phyloP scores from a whole-genome alignment of 2,797 vertebrate genomes.

The Merluccius polli region DNA sequence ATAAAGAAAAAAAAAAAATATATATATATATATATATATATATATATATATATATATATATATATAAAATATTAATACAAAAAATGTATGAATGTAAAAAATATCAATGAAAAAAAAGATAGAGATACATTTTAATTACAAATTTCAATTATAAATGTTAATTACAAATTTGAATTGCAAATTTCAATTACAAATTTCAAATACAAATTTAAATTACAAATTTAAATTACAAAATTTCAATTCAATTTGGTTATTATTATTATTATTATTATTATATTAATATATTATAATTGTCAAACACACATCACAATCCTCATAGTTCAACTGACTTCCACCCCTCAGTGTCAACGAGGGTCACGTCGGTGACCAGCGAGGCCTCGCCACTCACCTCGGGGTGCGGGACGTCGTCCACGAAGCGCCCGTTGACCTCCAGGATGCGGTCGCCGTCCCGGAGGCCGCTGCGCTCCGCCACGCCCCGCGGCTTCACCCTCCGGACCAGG shows the following conservation, averaged over 20 bases:
- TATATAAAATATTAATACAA: too few relatives aligned
- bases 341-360: neutral
- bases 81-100: too few relatives aligned
- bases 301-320: neutral
- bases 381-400: slow-evolving; percentile 63
- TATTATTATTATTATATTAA: neutral
- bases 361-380: neutral
- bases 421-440: slow-evolving; percentile 85
- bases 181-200: neutral
- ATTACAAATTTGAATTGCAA: too few relatives aligned
- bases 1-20: neutral
- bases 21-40: neutral
- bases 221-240: neutral
- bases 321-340: neutral
- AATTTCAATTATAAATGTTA: too few relatives aligned
- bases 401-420: slow-evolving; percentile 70
- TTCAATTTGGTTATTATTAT: too few relatives aligned
- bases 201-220: too few relatives aligned
- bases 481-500: slow-evolving; percentile 73
- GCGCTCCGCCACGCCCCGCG: slow-evolving; percentile 76
- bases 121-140: too few relatives aligned
- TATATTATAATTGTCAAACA: neutral
- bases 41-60: too few relatives aligned
- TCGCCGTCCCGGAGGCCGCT: slow-evolving; percentile 83
- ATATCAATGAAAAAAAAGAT: neutral